These are phyloP conservation scores for Prenolepis imparis DNA, from an alignment of 2,888 invertebrate genomes.

Conservation along the genomic window DNA sequence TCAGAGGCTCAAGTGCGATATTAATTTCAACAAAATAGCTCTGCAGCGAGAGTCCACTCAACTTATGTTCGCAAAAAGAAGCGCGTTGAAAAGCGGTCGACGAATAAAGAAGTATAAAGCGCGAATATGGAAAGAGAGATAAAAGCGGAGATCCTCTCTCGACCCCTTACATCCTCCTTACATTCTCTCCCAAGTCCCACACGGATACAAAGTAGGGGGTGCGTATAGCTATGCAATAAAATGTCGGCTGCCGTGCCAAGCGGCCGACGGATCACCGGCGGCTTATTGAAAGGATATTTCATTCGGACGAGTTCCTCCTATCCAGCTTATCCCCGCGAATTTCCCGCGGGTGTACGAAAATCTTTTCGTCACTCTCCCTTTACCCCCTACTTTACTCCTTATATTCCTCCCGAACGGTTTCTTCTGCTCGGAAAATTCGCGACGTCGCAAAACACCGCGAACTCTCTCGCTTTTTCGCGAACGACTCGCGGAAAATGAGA, in stretches of 20 bases:
- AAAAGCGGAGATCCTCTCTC: constrained; percentile 52
- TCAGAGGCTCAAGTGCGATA: neutral
- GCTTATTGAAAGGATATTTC: constrained; percentile 86
- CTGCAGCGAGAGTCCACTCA: neutral
- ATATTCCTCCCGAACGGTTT: constrained; percentile 31
- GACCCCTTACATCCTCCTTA: constrained; percentile 59
- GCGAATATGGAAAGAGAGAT: constrained; percentile 19
- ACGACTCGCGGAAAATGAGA: constrained; percentile 57
- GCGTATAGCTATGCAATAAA: constrained; percentile 82
- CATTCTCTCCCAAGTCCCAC: constrained; percentile 58
- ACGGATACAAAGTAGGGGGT: constrained; percentile 33
- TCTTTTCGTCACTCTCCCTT: constrained; percentile 69
- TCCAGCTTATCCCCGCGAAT: constrained; percentile 82
- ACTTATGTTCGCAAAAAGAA: neutral
- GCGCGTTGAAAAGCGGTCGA: neutral
- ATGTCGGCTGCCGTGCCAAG: constrained; percentile 84
- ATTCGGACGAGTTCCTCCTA: constrained; percentile 80
- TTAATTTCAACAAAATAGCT: constrained; percentile 8
- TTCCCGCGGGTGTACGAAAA: constrained; percentile 80
- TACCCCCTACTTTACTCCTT: constrained; percentile 31
- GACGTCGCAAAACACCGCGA: constrained; percentile 50
- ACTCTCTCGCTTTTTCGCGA: constrained; percentile 59
- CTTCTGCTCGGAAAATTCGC: constrained; percentile 60
- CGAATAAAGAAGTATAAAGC: constrained; percentile 13
- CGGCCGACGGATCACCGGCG: constrained; percentile 83